Conservation (phyloP, 2,888 invertebrate species). For the Pseudeuparius sepicola region DNA sequence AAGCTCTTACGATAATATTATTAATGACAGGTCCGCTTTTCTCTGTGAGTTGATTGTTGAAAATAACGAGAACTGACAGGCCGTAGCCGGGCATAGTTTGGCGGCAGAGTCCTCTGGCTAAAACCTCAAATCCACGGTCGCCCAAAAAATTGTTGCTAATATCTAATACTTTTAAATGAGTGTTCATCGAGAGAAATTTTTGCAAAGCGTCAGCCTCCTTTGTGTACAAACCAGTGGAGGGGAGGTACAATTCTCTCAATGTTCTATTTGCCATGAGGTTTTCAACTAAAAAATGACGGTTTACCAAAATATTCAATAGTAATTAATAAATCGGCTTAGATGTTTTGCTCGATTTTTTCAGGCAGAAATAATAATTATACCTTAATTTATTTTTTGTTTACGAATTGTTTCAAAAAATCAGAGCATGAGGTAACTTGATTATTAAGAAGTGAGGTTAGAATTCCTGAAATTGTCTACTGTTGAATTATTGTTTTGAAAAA, state of each 20-base stretch:
- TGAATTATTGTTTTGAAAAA: too few species aligned
- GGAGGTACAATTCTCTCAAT: slow-evolving; percentile 33
- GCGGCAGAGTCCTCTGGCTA: slow-evolving; percentile 32
- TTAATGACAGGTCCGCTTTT: slow-evolving; percentile 33
- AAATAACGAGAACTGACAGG: slow-evolving; percentile 33
- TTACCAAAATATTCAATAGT: too few species aligned
- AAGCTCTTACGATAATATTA: slow-evolving; percentile 34
- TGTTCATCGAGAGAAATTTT: slow-evolving; percentile 30
- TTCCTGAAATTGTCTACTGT: too few species aligned
- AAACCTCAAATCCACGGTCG: slow-evolving; percentile 34
- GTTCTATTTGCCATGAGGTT: slow-evolving; percentile 30
- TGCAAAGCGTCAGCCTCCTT: slow-evolving; percentile 35
- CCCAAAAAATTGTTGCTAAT: slow-evolving; percentile 37
- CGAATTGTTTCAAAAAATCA: too few species aligned
- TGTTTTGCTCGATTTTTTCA: too few species aligned
- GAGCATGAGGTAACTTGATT: too few species aligned
- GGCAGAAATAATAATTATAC: too few species aligned
- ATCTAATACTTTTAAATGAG: slow-evolving; percentile 32
- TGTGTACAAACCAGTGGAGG: slow-evolving; percentile 34
- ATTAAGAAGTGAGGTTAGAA: too few species aligned
- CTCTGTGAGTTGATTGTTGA: slow-evolving; percentile 36
- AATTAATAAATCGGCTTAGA: too few species aligned
- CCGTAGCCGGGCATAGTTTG: slow-evolving; percentile 29
- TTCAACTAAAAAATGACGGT: slow-evolving; percentile 30
- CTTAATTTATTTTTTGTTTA: too few species aligned